Conservation (phyloP, 2,113 vertebrate species). For the Myxocyprinus asiaticus region DNA sequence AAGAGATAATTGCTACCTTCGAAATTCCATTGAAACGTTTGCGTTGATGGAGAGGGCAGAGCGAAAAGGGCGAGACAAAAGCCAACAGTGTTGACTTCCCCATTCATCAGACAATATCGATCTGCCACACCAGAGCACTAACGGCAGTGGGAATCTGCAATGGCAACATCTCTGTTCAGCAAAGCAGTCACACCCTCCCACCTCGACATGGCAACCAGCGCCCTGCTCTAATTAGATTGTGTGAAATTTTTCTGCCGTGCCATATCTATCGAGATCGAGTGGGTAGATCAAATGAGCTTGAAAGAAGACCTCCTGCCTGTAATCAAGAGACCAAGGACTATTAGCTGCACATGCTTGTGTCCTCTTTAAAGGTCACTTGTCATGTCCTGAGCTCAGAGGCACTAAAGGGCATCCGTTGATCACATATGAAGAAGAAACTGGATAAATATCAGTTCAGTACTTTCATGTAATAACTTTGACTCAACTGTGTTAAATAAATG, state of each 20-base stretch:
- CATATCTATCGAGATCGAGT: neutral
- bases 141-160: slow-evolving; percentile 35
- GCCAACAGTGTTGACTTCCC: slow-evolving; percentile 58
- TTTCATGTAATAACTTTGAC: too few relatives aligned
- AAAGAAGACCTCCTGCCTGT: slow-evolving; percentile 6
- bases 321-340: slow-evolving; percentile 26
- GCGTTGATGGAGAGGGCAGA: slow-evolving; percentile 45
- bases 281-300: neutral
- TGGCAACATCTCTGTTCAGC: slow-evolving; percentile 36
- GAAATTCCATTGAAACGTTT: slow-evolving; percentile 38
- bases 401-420: slow-evolving; percentile 12
- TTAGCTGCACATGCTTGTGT: slow-evolving; percentile 20
- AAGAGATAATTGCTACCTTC: slow-evolving; percentile 51
- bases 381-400: slow-evolving; percentile 14
- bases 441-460: too few relatives aligned
- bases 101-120: slow-evolving; percentile 69
- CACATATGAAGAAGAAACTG: neutral
- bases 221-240: slow-evolving; percentile 53
- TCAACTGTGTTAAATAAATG: too few relatives aligned
- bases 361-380: slow-evolving; percentile 34
- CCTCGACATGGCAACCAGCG: slow-evolving; percentile 2
- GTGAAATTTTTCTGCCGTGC: neutral
- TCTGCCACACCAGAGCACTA: slow-evolving; percentile 29
- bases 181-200: neutral
- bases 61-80: slow-evolving; percentile 10